Conservation (phyloP, 2,797 vertebrate genomes). For the Hafferia zeledoni region DNA sequence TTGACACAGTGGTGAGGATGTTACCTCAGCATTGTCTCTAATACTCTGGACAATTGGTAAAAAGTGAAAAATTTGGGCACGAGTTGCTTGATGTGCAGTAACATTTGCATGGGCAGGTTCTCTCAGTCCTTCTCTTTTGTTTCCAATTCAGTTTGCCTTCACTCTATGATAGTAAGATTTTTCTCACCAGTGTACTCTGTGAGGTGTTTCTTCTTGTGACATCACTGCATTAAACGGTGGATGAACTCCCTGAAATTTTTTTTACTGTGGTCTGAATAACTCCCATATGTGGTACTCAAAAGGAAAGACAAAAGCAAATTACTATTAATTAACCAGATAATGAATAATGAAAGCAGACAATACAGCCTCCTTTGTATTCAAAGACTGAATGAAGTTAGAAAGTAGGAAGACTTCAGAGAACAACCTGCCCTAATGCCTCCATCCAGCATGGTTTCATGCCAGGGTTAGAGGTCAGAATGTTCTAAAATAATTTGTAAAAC, state of each 20-base stretch:
- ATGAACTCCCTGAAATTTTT: neutral
- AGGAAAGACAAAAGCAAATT: neutral
- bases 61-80: neutral
- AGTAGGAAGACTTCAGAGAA: neutral
- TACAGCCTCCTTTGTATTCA: neutral
- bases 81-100: neutral
- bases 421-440: neutral
- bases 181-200: neutral
- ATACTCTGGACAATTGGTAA: neutral
- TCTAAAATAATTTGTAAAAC: neutral
- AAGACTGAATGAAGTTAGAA: neutral
- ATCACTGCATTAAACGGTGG: neutral
- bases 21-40: neutral
- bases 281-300: neutral
- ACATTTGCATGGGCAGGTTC: neutral
- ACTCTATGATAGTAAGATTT: rapidly evolving
- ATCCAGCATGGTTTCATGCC: neutral
- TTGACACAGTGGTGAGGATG: neutral
- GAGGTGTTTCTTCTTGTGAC: neutral
- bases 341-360: neutral
- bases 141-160: neutral
- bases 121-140: neutral
- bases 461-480: neutral
- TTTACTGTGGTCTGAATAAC: neutral
- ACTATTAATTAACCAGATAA: neutral